Evolutionary conservation across 2,888 invertebrate genomes (phyloP), one percentile per base, ranked within the genome.

Genomic region (Strigamia maritima): DNA sequence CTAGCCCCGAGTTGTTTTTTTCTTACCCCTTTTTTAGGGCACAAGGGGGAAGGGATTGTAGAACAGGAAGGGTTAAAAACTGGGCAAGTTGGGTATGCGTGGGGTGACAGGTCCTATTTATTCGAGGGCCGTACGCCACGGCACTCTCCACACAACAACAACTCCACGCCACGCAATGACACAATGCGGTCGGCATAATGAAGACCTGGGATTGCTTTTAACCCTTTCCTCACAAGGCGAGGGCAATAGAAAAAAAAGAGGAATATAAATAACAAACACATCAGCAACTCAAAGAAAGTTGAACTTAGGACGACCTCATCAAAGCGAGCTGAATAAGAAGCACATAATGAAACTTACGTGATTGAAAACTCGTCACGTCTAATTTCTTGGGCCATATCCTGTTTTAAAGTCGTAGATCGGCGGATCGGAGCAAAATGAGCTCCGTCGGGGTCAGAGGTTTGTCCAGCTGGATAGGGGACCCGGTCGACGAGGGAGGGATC

Each of bases 1-100:
- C 35, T 35, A 74, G 38, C 76, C 40, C 76, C 76, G 40, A 38
- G 76, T 38, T 76, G 16, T 76, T 76, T 76, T 76, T 76, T 76
- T 35, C 19, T 76, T 54, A 54, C 76, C 38, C 76, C 22, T 76
- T 40, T 76, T 76, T 35, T 76, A 76, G 76, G 76, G 76, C 19
- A 76, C 54, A 76, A 38, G 76, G 40, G 70, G 40, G 76, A 76
- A 76, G 76, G 76, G 76, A 76, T 76, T 76, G 40, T 19, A 40
- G 38, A 38, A 31, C 35, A 38, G 40, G 76, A 76, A 76, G 76
- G 40, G 76, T 76, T 76, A 76, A 76, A 75, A 76, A 40, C 35
- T 40, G 76, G 40, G 40, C 76, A 76, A 40, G 76, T 76, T 35
- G 76, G 76, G 54, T 54, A 19, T 54, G 54, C 54, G 19, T 54